Conservation (phyloP, 2,888 invertebrate species). For the Melikaiella ostensackeni region DNA sequence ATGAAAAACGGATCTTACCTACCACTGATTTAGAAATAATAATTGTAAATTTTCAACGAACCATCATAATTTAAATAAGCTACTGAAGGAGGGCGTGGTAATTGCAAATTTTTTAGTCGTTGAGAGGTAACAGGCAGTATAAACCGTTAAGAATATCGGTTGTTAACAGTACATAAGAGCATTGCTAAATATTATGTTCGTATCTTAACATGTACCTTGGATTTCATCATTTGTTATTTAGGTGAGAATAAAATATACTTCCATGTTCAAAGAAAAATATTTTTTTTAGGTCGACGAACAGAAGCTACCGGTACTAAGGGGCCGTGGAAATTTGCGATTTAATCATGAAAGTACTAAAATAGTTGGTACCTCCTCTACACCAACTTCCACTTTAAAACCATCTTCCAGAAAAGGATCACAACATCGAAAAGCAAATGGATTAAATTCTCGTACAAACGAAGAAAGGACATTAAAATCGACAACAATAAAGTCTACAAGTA, state of each 20-base stretch:
- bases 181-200: not conserved
- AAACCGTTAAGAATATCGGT: not conserved
- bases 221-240: not conserved
- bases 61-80: not conserved
- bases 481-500: constrained; percentile 27
- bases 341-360: constrained; percentile 59
- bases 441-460: constrained; percentile 20
- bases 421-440: constrained; percentile 33
- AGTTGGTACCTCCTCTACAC: constrained; percentile 50
- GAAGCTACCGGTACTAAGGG: constrained; percentile 56
- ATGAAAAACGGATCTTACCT: not conserved
- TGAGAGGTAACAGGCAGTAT: not conserved
- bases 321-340: constrained; percentile 65
- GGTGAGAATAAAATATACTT: not conserved
- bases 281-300: constrained; percentile 64
- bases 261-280: not conserved
- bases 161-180: not conserved
- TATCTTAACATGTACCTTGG: not conserved
- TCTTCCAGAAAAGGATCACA: constrained; percentile 41
- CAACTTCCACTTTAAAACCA: constrained; percentile 51
- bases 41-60: not conserved
- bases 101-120: not conserved
- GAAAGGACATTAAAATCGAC: constrained; percentile 33
- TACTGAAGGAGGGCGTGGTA: not conserved
- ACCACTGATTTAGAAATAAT: not conserved